Evolutionary conservation across 2,797 vertebrate genomes (phyloP).

Genomic region (Loriculus beryllinus): DNA sequence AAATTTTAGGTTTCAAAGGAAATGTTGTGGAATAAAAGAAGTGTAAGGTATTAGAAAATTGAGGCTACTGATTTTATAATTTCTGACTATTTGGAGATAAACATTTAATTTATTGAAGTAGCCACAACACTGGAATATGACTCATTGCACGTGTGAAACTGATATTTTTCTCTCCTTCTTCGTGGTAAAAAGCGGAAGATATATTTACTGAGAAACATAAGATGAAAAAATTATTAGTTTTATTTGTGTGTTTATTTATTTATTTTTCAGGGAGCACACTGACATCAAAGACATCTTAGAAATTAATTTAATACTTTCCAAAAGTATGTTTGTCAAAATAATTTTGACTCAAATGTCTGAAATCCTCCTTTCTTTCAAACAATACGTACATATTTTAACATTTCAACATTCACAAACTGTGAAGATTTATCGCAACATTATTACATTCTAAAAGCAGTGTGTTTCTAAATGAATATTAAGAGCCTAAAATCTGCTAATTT

Average conservation of each 20-base stretch:
- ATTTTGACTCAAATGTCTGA: neutral
- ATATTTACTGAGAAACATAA: neutral
- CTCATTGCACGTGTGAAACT: neutral
- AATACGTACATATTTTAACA: neutral
- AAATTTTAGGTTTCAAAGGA: neutral
- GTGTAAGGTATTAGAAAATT: neutral
- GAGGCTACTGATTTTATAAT: neutral
- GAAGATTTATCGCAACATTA: neutral
- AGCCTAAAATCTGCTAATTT: neutral
- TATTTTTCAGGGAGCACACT: neutral
- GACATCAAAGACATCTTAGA: neutral
- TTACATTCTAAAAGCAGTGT: neutral
- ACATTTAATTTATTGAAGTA: neutral
- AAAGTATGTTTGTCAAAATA: neutral
- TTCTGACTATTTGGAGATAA: neutral
- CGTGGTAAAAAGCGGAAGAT: neutral
- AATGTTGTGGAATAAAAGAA: neutral
- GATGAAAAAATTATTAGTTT: neutral
- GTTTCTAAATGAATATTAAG: neutral
- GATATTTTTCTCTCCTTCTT: neutral
- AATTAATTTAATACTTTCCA: neutral
- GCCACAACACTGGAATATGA: neutral
- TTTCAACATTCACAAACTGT: neutral
- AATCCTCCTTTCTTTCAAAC: neutral
- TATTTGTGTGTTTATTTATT: neutral